phyloP scores from a whole-genome alignment of 2,888 invertebrate genomes.

The Xestia sexstrigata region DNA sequence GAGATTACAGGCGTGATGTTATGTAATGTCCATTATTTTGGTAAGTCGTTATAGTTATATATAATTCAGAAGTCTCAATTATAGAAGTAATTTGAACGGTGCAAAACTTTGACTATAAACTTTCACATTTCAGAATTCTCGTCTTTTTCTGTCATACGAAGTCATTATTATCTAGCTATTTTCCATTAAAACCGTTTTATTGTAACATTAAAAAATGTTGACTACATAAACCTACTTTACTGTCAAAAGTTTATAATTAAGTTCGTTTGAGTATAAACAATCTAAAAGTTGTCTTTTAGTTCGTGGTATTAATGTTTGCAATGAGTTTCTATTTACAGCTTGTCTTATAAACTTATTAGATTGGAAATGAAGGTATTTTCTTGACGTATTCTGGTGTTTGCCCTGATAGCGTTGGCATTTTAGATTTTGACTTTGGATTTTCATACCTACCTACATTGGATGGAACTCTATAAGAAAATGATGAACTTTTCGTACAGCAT shows the following conservation, averaged over 20 bases:
- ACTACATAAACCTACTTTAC: neutral
- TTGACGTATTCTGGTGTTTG: neutral
- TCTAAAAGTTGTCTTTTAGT: slow-evolving; percentile 17
- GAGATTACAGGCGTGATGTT: too few relatives aligned
- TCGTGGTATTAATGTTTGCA: slow-evolving; percentile 16
- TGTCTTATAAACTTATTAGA: slow-evolving; percentile 7
- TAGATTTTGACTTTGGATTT: too few relatives aligned
- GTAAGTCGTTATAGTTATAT: too few relatives aligned
- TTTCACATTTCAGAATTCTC: neutral
- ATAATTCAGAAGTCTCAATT: neutral
- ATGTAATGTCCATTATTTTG: too few relatives aligned
- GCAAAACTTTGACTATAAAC: neutral
- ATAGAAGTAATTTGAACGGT: neutral
- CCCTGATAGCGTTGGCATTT: neutral
- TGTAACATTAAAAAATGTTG: neutral
- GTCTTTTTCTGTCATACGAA: neutral
- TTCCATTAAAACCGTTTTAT: neutral
- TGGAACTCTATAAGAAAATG: too few relatives aligned
- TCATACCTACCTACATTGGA: too few relatives aligned
- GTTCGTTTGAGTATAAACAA: slow-evolving; percentile 12
- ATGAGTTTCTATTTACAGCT: neutral
- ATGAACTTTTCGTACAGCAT: too few relatives aligned
- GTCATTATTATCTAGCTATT: too few relatives aligned
- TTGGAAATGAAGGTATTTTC: neutral
- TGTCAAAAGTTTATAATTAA: slow-evolving; percentile 33